Percentiles rank a stretch among this genome's conserved stretches.
Conservation (phyloP, 2,888 invertebrate genomes). For the Rhagonycha lutea region DNA sequence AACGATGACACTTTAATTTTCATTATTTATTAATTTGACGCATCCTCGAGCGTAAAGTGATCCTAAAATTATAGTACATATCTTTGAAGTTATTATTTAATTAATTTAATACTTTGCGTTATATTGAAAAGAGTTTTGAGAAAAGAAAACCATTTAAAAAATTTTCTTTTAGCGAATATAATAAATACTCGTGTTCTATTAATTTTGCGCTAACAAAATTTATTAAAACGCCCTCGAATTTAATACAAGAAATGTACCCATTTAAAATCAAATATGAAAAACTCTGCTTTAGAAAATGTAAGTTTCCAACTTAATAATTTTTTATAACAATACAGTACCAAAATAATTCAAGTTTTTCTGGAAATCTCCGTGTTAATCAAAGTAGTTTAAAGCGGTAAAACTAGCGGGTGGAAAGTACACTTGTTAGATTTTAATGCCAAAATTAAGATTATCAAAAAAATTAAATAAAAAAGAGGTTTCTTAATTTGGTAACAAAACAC, state of each 20-base stretch:
- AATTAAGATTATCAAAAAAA: neutral
- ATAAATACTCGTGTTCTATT: neutral
- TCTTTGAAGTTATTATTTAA: too few relatives aligned
- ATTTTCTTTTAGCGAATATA: neutral
- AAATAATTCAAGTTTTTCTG: neutral
- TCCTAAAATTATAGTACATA: too few relatives aligned
- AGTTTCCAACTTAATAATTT: too few relatives aligned
- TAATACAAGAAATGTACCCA: too few relatives aligned
- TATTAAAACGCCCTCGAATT: neutral
- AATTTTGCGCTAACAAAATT: neutral
- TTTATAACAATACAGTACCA: too few relatives aligned
- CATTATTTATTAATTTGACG: too few relatives aligned
- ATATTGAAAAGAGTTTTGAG: neutral
- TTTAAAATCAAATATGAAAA: neutral
- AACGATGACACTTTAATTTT: too few relatives aligned
- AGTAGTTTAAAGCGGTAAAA: neutral
- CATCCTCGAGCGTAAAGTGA: too few relatives aligned
- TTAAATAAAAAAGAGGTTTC: neutral
- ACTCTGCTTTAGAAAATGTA: neutral
- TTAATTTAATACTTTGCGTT: too few relatives aligned
- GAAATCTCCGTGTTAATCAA: neutral
- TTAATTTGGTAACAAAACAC: neutral
- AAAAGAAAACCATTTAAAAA: neutral
- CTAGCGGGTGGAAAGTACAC: neutral
- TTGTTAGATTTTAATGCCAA: neutral